phyloP scores from a whole-genome alignment of 2,797 vertebrate species.

The Gymnoscopelus microlampas region DNA sequence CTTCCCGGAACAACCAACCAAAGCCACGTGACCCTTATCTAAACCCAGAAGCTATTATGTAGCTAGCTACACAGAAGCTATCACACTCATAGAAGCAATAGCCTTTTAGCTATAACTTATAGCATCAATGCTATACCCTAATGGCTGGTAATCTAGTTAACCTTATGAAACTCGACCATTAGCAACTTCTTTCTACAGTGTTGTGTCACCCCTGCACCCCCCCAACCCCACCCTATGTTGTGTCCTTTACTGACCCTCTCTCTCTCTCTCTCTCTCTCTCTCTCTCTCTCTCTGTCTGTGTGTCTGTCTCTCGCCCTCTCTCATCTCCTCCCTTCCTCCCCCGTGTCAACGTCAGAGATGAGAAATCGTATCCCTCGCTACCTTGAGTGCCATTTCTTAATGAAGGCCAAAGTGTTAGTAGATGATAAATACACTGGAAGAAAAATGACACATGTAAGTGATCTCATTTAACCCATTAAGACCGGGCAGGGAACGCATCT shows the following conservation, averaged over 20 bases:
- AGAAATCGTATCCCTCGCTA: conserved; percentile 69
- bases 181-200: conserved; percentile 29
- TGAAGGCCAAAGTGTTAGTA: conserved; percentile 85
- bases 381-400: conserved; percentile 85
- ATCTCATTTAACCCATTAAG: conserved; percentile 86
- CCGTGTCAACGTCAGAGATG: conserved; percentile 56
- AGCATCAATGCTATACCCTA: background rate
- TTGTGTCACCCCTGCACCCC: conserved; percentile 46
- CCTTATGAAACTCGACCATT: conserved; percentile 40
- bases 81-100: conserved; percentile 1
- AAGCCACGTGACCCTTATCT: too few relatives aligned
- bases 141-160: conserved; percentile 30
- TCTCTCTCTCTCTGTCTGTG: background rate
- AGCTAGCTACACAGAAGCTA: background rate
- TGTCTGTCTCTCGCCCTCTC: conserved; percentile 3
- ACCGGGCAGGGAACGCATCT: too few relatives aligned
- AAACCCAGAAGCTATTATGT: too few relatives aligned
- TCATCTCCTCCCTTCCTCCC: conserved; percentile 16
- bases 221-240: conserved; percentile 31
- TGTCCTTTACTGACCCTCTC: conserved; percentile 55
- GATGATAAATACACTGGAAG: conserved; percentile 84
- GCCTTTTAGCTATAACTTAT: conserved; percentile 14
- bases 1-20: background rate
- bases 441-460: conserved; percentile 87
- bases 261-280: conserved; percentile 4